Evolutionary conservation across 2,113 vertebrate genomes (phyloP), one percentile per base, ranked within the genome.

Genomic region (Thunnus maccoyii): DNA sequence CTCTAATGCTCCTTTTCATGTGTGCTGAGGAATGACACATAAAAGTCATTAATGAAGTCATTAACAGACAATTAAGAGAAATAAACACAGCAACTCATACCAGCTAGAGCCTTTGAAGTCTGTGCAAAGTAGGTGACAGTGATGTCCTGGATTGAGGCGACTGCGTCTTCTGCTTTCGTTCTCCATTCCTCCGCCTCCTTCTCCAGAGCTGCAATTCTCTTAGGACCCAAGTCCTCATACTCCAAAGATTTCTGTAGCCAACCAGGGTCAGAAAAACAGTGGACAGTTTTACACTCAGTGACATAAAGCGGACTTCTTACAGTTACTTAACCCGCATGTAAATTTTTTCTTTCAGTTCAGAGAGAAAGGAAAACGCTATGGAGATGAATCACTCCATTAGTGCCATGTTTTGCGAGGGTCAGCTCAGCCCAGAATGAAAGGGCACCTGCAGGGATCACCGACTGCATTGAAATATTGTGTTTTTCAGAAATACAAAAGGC

Each of bases 91-190:
- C 2, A 15, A 48, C 5, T n/a, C 55, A 20, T 94, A 99, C 98
- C 98, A 92, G 96, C 86, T 62, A 99, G 76, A 25, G 97, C 96
- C 72, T 95, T 96, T 18, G 94, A 95, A 7, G 97, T 99, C 89
- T 98, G 96, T 83, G 94, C 95, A 89, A 99, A 99, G 91, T 99
- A 99, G 87, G 94, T 95, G 86, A 98, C 97, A 3, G 98, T 99
- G 93, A 98, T 95, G 85, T 97, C 97, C 88, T 99, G 97, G 82
- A 99, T 98, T 30, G 97, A 98, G 85, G 94, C 92, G 5, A 97
- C 91, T 0, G 98, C 97, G 5, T 95, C 95, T 51, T 97, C 95
- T 10, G 96, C 97, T 83, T 88, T 92, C 22, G 76, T 91, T 48
- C 92, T 95, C 98, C 98, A 99, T 58, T 97, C 96, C 41, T 96